These are phyloP conservation scores for Orthosia incerta DNA, from an alignment of 2,888 invertebrate genomes.

Conservation along the genomic window DNA sequence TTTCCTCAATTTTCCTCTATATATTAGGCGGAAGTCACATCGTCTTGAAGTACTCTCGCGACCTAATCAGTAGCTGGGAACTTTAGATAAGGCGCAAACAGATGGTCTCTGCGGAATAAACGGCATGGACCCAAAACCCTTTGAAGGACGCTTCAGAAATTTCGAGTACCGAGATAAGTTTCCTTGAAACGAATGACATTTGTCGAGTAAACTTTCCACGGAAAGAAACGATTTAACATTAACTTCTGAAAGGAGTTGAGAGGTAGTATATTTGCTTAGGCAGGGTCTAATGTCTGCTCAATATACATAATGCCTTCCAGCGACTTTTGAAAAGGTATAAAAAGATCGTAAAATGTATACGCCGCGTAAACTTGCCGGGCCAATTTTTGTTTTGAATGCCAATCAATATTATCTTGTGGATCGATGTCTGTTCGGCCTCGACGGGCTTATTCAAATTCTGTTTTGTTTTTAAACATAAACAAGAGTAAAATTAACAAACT, in stretches of 20 bases:
- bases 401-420: constrained; percentile 54
- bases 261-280: constrained; percentile 53
- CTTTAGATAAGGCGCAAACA: constrained; percentile 70
- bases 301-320: constrained; percentile 55
- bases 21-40: constrained; percentile 8
- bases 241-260: constrained; percentile 54
- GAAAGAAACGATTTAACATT: constrained; percentile 67
- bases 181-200: constrained; percentile 75
- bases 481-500: background rate
- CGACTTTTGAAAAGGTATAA: constrained; percentile 59
- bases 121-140: constrained; percentile 73
- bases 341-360: constrained; percentile 59
- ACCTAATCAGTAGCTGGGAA: constrained; percentile 42
- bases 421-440: constrained; percentile 22
- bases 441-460: background rate
- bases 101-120: constrained; percentile 70
- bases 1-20: constrained; percentile 29
- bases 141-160: constrained; percentile 68
- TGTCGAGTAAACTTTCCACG: constrained; percentile 62
- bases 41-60: constrained; percentile 24
- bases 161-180: constrained; percentile 74
- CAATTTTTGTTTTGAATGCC: constrained; percentile 52
- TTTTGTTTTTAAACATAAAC: background rate
- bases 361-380: constrained; percentile 35
- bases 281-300: constrained; percentile 28